These are phyloP conservation scores for Indri indri DNA, from an alignment of 2,113 vertebrate species.

Conservation along the genomic window DNA sequence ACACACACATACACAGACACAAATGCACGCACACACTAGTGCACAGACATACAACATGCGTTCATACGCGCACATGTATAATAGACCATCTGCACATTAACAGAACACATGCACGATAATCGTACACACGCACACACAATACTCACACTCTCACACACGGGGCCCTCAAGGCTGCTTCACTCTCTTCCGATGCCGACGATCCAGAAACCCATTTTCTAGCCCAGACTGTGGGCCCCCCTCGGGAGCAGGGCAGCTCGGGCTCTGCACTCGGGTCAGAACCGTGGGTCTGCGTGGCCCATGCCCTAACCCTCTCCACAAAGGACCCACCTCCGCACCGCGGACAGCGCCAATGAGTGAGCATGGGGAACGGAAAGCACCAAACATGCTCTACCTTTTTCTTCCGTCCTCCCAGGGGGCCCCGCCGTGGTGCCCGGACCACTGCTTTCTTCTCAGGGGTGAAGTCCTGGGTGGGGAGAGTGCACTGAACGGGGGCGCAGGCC, in stretches of 20 bases:
- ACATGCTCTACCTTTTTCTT: slow-evolving; percentile 83
- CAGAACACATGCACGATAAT: background rate
- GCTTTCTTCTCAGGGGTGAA: slow-evolving; percentile 96
- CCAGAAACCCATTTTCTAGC: background rate
- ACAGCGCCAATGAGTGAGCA: no score
- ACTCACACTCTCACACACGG: background rate
- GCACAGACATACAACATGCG: background rate
- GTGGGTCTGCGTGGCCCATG: background rate
- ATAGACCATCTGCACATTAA: fast-evolving
- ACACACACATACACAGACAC: background rate
- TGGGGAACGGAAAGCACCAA: fast-evolving
- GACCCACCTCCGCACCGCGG: no score
- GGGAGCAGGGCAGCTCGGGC: background rate
- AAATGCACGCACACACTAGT: no score
- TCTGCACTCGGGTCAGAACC: background rate
- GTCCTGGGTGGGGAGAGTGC: slow-evolving; percentile 84
- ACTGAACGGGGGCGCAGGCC: background rate
- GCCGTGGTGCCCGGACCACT: slow-evolving; percentile 72
- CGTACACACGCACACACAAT: no score
- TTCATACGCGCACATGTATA: fast-evolving
- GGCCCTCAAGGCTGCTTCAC: no score
- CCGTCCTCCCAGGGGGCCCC: slow-evolving; percentile 84
- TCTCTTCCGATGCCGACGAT: no score
- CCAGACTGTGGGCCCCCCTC: fast-evolving
- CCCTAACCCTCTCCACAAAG: no score